These are phyloP conservation scores for Tragelaphus buxtoni DNA, from an alignment of 2,113 vertebrate genomes.

Conservation along the genomic window DNA sequence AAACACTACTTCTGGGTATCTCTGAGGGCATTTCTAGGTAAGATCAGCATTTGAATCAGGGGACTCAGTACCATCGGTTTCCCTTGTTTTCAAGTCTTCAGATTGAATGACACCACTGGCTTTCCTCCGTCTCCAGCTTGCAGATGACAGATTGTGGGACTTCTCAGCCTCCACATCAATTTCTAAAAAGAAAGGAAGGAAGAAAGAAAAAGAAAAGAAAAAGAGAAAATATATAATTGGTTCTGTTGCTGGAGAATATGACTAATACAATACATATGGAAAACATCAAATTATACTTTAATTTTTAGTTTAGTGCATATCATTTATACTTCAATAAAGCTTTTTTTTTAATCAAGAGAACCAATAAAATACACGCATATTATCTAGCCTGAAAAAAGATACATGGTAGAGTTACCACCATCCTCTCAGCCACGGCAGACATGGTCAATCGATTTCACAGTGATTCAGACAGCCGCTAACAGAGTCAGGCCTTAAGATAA, in stretches of 20 bases:
- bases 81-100: background rate
- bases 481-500: background rate
- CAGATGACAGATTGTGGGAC: background rate
- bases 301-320: background rate
- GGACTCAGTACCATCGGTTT: background rate
- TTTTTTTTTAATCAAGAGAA: background rate
- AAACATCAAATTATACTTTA: background rate
- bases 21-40: background rate
- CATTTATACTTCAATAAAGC: background rate
- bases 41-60: background rate
- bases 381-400: background rate
- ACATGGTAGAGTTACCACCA: too few relatives aligned
- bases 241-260: background rate
- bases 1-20: background rate
- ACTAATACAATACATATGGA: background rate
- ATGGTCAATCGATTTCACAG: background rate
- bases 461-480: background rate
- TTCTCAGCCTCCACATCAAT: background rate
- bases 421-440: background rate
- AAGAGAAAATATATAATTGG: background rate
- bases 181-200: background rate
- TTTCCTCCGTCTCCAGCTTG: background rate
- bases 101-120: background rate
- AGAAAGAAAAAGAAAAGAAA: background rate
- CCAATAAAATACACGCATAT: background rate